These are phyloP conservation scores for Parnassius apollo DNA, from an alignment of 2,888 invertebrate species.

Conservation along the genomic window DNA sequence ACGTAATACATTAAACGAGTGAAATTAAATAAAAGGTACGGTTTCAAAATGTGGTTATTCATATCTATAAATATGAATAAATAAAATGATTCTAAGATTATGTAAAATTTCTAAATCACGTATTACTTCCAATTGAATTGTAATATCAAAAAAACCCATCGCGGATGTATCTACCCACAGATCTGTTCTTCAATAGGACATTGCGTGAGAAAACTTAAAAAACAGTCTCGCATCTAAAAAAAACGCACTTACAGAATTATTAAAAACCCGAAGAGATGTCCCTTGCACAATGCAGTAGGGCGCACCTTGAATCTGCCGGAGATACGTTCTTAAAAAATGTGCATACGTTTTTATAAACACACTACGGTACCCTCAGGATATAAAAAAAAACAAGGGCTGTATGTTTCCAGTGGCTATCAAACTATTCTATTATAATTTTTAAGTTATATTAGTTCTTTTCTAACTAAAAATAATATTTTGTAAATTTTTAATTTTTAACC, in stretches of 20 bases:
- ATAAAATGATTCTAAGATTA: background rate
- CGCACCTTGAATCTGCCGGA: slow-evolving; percentile 69
- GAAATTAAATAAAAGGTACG: too few species aligned
- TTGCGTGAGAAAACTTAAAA: slow-evolving; percentile 80
- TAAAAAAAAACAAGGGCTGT: slow-evolving; percentile 61
- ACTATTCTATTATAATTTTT: slow-evolving; percentile 10
- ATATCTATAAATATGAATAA: background rate
- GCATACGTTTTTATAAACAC: slow-evolving; percentile 79
- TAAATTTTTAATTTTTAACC: too few species aligned
- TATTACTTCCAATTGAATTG: slow-evolving; percentile 60
- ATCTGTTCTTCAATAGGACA: slow-evolving; percentile 63
- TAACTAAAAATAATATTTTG: too few species aligned
- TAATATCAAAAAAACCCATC: slow-evolving; percentile 55
- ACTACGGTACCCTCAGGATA: slow-evolving; percentile 52
- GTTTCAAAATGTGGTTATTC: too few species aligned
- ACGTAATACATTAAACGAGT: too few species aligned
- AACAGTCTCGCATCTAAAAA: slow-evolving; percentile 71
- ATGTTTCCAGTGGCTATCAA: slow-evolving; percentile 46
- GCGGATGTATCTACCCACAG: slow-evolving; percentile 80
- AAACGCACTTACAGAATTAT: slow-evolving; percentile 70
- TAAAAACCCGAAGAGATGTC: slow-evolving; percentile 72
- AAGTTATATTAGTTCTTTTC: too few species aligned
- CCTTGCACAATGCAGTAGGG: slow-evolving; percentile 59
- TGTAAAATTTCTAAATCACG: slow-evolving; percentile 36
- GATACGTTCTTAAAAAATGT: slow-evolving; percentile 76